Conservation (phyloP, 1,140 invertebrate species). For the Philopotamus ludificatus region DNA sequence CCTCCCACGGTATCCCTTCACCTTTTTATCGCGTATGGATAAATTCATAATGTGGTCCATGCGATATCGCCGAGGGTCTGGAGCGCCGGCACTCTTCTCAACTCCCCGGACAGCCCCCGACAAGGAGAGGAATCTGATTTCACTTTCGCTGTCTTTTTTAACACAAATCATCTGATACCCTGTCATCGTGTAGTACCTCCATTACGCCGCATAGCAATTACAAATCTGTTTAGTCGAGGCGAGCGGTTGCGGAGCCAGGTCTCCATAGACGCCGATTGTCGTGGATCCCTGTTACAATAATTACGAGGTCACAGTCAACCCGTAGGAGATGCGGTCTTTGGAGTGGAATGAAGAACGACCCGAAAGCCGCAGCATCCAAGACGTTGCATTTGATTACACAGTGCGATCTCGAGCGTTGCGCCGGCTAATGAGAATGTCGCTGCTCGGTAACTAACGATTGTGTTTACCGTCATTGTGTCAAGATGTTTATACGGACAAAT, state of each 20-base stretch:
- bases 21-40: constrained; percentile 38
- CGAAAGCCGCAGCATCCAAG: background rate
- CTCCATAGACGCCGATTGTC: background rate
- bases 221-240: too few relatives aligned
- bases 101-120: background rate
- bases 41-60: constrained; percentile 36
- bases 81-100: background rate
- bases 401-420: background rate
- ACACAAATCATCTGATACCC: background rate
- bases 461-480: too few relatives aligned
- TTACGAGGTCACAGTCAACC: background rate
- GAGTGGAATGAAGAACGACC: background rate
- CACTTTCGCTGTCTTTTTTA: background rate
- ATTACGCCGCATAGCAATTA: too few relatives aligned
- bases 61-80: background rate
- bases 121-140: background rate
- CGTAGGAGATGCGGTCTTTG: background rate
- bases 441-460: too few relatives aligned
- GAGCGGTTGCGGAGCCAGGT: too few relatives aligned
- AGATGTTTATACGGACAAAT: too few relatives aligned
- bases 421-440: background rate
- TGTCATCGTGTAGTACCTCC: background rate
- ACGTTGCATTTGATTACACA: background rate
- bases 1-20: background rate
- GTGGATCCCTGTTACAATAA: background rate